Percentiles rank a stretch among this genome's conserved stretches.
Evolutionary conservation across 2,888 invertebrate species (phyloP).

Genomic region (Morpho deidamia): DNA sequence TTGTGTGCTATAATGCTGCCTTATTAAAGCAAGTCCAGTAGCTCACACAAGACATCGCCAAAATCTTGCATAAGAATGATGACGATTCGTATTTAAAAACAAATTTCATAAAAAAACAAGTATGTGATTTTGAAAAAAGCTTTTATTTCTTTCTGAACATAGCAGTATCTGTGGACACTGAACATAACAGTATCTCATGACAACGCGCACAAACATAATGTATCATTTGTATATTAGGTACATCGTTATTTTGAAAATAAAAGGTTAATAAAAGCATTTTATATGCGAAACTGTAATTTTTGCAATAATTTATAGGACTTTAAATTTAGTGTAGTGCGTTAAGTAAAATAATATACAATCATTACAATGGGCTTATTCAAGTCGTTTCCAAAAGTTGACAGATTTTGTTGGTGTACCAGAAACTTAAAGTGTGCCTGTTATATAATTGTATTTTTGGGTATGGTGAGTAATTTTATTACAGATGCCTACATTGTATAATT

Average conservation of each 20-base stretch:
- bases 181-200: background rate
- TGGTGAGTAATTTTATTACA: constrained; percentile 29
- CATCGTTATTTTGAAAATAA: constrained; percentile 5
- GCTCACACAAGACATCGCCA: too few species aligned
- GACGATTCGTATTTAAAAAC: too few species aligned
- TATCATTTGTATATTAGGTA: constrained; percentile 2
- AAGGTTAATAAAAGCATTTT: constrained; percentile 9
- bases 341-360: constrained; percentile 8
- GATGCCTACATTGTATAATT: background rate
- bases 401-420: constrained; percentile 41
- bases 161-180: background rate
- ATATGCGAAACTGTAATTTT: constrained; percentile 1
- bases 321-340: constrained; percentile 14
- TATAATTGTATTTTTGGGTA: constrained; percentile 30
- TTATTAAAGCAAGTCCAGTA: too few species aligned
- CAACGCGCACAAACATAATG: background rate
- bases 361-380: constrained; percentile 31
- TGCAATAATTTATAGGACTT: constrained; percentile 9
- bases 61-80: too few species aligned
- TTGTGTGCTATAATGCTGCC: too few species aligned
- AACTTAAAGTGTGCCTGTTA: constrained; percentile 36
- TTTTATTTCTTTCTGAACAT: background rate
- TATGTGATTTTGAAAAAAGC: background rate
- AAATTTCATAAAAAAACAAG: too few species aligned
- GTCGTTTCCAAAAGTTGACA: constrained; percentile 33